A percentile compares a stretch with the other conserved stretches of the same genome.
Conservation (phyloP, 64 coral and sea anemone species). For the Trachythela sp. region DNA sequence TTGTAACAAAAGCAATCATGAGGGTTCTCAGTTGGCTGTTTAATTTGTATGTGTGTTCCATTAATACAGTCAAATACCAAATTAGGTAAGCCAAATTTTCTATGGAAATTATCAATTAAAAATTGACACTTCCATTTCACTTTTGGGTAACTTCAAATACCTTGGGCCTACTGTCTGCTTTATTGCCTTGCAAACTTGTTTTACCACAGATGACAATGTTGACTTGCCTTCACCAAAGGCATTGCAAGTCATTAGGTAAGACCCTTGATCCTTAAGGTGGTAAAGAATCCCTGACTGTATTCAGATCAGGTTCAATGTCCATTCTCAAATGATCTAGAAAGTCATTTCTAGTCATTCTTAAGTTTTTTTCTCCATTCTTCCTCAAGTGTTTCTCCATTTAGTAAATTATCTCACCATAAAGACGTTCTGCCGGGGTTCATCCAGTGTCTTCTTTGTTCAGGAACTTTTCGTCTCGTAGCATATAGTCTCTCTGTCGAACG, state of each 20-base stretch:
- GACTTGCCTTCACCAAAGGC: conserved; percentile 37
- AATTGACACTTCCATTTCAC: conserved; percentile 11
- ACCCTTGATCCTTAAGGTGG: conserved; percentile 45
- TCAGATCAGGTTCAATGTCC: conserved; percentile 27
- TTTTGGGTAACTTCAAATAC: conserved; percentile 36
- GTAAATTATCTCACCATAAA: conserved; percentile 48
- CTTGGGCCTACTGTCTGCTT: conserved; percentile 12
- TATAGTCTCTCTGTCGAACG: neutral
- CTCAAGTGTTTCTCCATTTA: conserved; percentile 2
- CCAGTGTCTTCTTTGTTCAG: conserved; percentile 42
- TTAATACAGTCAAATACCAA: conserved; percentile 17
- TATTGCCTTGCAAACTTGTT: conserved; percentile 25
- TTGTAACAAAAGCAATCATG: conserved; percentile 7
- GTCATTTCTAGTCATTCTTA: conserved; percentile 14
- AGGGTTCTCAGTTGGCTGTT: conserved; percentile 1
- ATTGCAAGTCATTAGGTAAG: conserved; percentile 32
- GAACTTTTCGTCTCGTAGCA: neutral
- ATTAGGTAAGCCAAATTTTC: conserved; percentile 29
- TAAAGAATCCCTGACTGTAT: neutral
- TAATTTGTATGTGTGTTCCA: neutral
- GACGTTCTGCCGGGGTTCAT: conserved; percentile 47
- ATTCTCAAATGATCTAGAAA: conserved; percentile 21
- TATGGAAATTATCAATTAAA: conserved; percentile 12
- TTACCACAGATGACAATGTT: conserved; percentile 16
- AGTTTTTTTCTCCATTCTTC: conserved; percentile 53